Evolutionary conservation across 1,140 invertebrate genomes (phyloP).

Genomic region (Drosophila sp.): DNA sequence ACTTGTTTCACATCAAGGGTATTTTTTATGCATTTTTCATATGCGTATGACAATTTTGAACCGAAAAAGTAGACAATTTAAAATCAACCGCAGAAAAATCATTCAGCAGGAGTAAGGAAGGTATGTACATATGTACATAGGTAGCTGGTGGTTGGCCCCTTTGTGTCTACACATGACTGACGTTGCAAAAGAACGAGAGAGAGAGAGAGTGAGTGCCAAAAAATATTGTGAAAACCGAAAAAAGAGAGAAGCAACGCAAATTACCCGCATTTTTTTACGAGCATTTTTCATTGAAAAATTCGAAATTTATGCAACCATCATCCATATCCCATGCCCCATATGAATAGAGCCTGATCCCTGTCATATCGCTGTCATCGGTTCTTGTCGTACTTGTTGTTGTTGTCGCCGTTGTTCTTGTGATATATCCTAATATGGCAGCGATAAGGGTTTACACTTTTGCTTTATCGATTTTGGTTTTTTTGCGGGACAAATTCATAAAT

Average conservation of each 20-base stretch:
- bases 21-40: constrained; percentile 81
- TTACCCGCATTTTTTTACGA: constrained; percentile 79
- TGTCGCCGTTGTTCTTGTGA: constrained; percentile 2
- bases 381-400: background rate
- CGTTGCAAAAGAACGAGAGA: background rate
- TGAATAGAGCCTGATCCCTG: constrained; percentile 54
- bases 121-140: background rate
- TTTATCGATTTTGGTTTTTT: background rate
- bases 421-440: constrained; percentile 48
- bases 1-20: constrained; percentile 56
- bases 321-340: constrained; percentile 43
- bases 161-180: constrained; percentile 32
- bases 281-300: constrained; percentile 60
- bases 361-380: constrained; percentile 74
- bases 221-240: constrained; percentile 29
- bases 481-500: constrained; percentile 10
- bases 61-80: constrained; percentile 61
- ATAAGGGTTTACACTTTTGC: constrained; percentile 45
- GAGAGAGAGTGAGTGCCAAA: constrained; percentile 30
- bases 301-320: constrained; percentile 74
- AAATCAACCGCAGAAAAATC: constrained; percentile 75
- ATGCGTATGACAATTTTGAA: constrained; percentile 16
- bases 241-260: constrained; percentile 58
- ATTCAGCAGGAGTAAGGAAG: background rate
- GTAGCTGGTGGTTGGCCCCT: constrained; percentile 19